phyloP scores from a whole-genome alignment of 2,888 invertebrate genomes.

The Drosophila tripunctata region DNA sequence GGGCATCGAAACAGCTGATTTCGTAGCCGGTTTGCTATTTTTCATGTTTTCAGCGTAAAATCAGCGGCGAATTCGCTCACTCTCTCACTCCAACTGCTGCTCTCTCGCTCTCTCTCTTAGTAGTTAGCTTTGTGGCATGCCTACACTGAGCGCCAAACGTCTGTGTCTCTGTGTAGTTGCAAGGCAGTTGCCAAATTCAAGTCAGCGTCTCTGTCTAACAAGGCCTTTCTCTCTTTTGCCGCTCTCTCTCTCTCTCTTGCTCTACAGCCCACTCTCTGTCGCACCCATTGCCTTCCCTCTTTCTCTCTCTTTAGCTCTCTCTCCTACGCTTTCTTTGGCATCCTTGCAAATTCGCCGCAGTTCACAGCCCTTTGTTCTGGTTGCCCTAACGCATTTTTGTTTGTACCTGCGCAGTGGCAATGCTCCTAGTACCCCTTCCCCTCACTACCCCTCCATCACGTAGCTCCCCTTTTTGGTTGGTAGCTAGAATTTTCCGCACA shows the following conservation, averaged over 20 bases:
- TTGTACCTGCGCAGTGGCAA: slow-evolving; percentile 70
- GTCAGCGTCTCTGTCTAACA: neutral
- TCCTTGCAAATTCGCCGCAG: slow-evolving; percentile 47
- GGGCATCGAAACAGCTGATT: slow-evolving; percentile 58
- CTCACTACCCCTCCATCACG: no score
- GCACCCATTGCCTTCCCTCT: neutral
- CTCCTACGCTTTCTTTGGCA: no score
- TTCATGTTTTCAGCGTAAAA: slow-evolving; percentile 26
- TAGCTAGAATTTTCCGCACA: slow-evolving; percentile 6
- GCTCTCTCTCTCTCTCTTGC: neutral
- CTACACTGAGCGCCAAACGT: slow-evolving; percentile 15
- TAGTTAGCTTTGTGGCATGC: neutral
- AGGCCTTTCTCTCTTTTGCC: neutral
- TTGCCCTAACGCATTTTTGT: slow-evolving; percentile 54
- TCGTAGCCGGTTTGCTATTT: slow-evolving; percentile 60
- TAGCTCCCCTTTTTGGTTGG: neutral
- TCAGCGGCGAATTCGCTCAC: slow-evolving; percentile 46
- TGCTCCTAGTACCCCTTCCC: neutral
- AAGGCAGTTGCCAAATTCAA: neutral
- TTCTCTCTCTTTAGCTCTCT: neutral
- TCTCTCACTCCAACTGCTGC: no score
- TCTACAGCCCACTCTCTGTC: neutral
- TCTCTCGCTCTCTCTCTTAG: slow-evolving; percentile 1
- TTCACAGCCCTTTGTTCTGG: slow-evolving; percentile 22
- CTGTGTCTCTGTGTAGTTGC: neutral